Evolutionary conservation across 2,797 vertebrate genomes (phyloP).

Genomic region (Parambassis ranga): DNA sequence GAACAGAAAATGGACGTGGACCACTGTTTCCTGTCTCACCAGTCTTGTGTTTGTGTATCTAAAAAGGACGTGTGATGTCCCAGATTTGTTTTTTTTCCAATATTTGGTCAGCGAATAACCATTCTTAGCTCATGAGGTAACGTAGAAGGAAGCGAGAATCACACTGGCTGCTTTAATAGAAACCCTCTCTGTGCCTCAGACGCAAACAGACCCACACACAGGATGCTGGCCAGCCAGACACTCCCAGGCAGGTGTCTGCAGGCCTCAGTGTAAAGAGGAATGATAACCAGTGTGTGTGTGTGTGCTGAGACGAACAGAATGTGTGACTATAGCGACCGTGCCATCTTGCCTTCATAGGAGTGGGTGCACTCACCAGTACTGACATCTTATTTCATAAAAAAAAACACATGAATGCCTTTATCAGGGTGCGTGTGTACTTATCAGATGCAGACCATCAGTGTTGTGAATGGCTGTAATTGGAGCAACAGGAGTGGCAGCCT

Average conservation of each 20-base stretch:
- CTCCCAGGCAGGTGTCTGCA: slow-evolving; percentile 49
- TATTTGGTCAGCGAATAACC: slow-evolving; percentile 1
- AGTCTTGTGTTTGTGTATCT: slow-evolving; percentile 2
- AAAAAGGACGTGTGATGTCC: not conserved
- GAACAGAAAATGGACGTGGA: not conserved
- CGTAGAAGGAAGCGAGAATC: slow-evolving; percentile 46
- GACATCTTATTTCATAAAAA: slow-evolving; percentile 19
- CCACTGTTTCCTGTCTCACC: slow-evolving; percentile 21
- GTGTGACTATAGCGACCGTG: not conserved
- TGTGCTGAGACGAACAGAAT: not conserved
- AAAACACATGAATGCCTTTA: not conserved
- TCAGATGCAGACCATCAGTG: slow-evolving; percentile 23
- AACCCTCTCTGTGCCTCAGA: slow-evolving; percentile 15
- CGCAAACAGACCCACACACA: slow-evolving; percentile 34
- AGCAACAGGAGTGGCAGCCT: not conserved
- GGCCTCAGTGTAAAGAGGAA: slow-evolving; percentile 1
- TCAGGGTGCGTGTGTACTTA: slow-evolving; percentile 11
- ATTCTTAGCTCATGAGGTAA: slow-evolving; percentile 5
- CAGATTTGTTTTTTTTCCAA: slow-evolving; percentile 5
- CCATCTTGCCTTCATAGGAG: slow-evolving; percentile 24
- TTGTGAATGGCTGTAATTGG: slow-evolving; percentile 41
- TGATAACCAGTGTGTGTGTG: not conserved
- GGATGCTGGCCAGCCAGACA: slow-evolving; percentile 32
- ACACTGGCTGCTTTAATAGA: slow-evolving; percentile 24
- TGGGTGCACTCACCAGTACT: slow-evolving; percentile 10